Percentiles rank a stretch among this genome's conserved stretches.
phyloP scores from a whole-genome alignment of 2,113 vertebrate genomes.

The Phrynocephalus versicolor region DNA sequence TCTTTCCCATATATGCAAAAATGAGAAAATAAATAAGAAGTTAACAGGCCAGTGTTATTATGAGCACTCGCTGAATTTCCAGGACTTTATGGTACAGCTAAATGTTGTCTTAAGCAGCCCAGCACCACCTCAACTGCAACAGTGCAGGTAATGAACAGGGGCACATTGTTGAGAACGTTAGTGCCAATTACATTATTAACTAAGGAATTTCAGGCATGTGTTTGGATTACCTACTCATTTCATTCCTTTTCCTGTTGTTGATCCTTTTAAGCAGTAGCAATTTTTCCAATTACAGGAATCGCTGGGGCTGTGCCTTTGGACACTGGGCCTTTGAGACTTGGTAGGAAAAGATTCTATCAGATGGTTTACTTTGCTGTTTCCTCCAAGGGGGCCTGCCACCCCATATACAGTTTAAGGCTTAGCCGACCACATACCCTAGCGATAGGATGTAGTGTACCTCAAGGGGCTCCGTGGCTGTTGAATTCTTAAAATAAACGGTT shows the following conservation, averaged over 20 bases:
- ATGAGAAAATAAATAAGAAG: slow-evolving; percentile 20
- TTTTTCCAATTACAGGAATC: slow-evolving; percentile 86
- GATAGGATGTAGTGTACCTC: slow-evolving; percentile 65
- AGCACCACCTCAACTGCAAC: slow-evolving; percentile 32
- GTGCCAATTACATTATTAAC: slow-evolving; percentile 63
- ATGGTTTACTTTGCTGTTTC: slow-evolving; percentile 66
- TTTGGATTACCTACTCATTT: slow-evolving; percentile 69
- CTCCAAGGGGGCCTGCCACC: slow-evolving; percentile 55
- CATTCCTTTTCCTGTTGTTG: slow-evolving; percentile 62
- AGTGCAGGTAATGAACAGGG: slow-evolving; percentile 51
- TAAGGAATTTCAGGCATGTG: slow-evolving; percentile 69
- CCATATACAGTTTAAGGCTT: slow-evolving; percentile 60
- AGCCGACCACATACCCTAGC: slow-evolving; percentile 57
- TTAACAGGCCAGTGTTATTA: slow-evolving; percentile 20
- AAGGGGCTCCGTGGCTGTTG: slow-evolving; percentile 51
- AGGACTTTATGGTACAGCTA: slow-evolving; percentile 19
- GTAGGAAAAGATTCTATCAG: slow-evolving; percentile 69
- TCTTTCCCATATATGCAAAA: slow-evolving; percentile 30
- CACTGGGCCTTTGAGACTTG: slow-evolving; percentile 82
- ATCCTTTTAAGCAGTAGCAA: slow-evolving; percentile 75
- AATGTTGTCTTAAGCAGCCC: slow-evolving; percentile 40
- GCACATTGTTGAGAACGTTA: slow-evolving; percentile 49
- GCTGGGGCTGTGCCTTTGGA: slow-evolving; percentile 78
- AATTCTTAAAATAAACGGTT: slow-evolving; percentile 61
- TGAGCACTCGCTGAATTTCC: neutral